Evolutionary conservation across 2,113 vertebrate genomes (phyloP).

Genomic region (Prunella himalayana): DNA sequence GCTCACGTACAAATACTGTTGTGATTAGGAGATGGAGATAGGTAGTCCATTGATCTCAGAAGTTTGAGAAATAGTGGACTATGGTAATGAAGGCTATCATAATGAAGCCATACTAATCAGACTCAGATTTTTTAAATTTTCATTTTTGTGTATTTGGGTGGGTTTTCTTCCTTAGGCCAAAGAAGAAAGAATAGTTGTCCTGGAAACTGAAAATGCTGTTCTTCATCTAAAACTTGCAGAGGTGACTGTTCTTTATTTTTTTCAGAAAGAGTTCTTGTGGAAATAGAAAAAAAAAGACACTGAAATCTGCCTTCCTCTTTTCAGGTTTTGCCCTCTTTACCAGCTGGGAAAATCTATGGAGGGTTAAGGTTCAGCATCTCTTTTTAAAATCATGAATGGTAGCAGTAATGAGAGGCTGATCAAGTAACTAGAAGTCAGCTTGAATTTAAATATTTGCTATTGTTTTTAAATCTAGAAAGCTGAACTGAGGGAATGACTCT

Average conservation of each 20-base stretch:
- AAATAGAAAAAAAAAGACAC: not conserved
- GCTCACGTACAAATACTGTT: rapidly evolving
- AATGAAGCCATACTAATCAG: not conserved
- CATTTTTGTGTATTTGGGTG: not conserved
- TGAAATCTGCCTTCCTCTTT: not conserved
- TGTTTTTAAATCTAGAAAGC: not conserved
- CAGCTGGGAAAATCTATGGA: not conserved
- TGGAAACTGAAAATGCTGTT: slow-evolving; percentile 84
- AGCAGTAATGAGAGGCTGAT: not conserved
- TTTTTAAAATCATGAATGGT: not conserved
- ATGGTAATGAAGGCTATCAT: not conserved
- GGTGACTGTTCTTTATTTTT: slow-evolving; percentile 34
- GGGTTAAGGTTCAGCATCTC: not conserved
- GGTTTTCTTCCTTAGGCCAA: slow-evolving; percentile 66
- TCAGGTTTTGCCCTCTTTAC: not conserved
- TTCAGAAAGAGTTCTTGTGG: not conserved
- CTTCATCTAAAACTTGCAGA: slow-evolving; percentile 82
- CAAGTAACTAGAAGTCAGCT: not conserved
- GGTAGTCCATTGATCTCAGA: not conserved
- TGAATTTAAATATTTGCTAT: not conserved
- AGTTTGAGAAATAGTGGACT: not conserved
- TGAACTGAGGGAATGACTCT: not conserved
- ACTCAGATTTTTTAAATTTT: rapidly evolving
- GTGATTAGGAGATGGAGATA: not conserved
- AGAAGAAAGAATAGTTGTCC: slow-evolving; percentile 82